Base-by-base conservation (phyloP, 2,888 invertebrate species). In the Rhogogaster chlorosoma region DNA sequence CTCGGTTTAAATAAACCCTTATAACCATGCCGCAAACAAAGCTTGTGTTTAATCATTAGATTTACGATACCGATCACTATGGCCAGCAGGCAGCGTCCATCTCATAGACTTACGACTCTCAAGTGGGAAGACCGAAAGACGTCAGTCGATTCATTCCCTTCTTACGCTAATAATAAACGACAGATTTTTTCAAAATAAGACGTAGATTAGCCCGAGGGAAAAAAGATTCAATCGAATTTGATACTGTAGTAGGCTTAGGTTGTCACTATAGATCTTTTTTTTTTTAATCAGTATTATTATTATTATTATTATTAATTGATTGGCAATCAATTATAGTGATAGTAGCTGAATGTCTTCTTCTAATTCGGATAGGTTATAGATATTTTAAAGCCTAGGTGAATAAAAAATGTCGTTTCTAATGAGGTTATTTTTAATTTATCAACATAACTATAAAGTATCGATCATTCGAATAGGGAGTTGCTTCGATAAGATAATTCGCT, bases 1-100 rank as follows among this genome's bases (percentile, higher is more conserved):
- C 91, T 89, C 9, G 86, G 89, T 90, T 91, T 91, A 92, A 93
- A 92, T 92, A 92, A 93, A 92, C 92, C 90, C 89, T 89, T 88
- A 18, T 86, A 38, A n/a, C 22, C 45, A 12, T 42, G 84, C 86
- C 87, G 49, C 82, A 86, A 86, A 85, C 84, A 86, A 86, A 85
- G 85, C 87, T 84, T 15, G 84, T 32, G 64, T 84, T 85, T 86
- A 86, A 61, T 61, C 61, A 26, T 61, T 61, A 87, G 88, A 88
- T 88, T 88, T 88, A 88, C 87, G 86, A 86, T 84, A 83, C 86
- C 87, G 85, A 86, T 86, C 86, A 82, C 84, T 70, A 70, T 71
- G 75, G 29, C 80, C 83, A 73, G 80, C 85, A 67, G 70, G 61
- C 70, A 83, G 75, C 85, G 84, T 87, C 83, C 85, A 84, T 87